phyloP scores from a whole-genome alignment of 2,888 invertebrate species.

The Stenchaetothrips biformis region DNA sequence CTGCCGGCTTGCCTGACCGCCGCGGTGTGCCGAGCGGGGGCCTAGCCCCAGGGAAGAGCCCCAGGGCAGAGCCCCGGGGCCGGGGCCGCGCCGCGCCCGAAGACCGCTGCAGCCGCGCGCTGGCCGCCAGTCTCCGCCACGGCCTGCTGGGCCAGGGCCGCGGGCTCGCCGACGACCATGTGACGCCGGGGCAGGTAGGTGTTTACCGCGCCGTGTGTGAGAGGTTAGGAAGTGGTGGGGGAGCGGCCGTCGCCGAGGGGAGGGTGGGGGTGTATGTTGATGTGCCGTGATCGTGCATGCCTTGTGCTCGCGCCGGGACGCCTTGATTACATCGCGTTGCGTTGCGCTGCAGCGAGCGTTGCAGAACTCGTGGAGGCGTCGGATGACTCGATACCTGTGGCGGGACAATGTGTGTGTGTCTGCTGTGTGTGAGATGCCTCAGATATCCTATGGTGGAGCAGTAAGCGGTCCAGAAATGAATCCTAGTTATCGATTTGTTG shows the following conservation, averaged over 20 bases:
- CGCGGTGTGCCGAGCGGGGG: not conserved
- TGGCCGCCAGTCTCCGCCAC: not conserved
- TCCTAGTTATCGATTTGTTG: too few relatives aligned
- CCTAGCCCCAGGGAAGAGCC: not conserved
- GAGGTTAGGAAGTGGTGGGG: not conserved
- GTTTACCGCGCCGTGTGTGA: not conserved
- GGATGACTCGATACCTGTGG: not conserved
- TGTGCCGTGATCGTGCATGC: not conserved
- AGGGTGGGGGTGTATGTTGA: not conserved
- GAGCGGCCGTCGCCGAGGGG: not conserved
- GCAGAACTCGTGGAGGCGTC: not conserved
- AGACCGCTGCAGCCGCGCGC: not conserved
- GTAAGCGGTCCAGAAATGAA: too few relatives aligned
- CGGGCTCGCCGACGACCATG: slow-evolving; percentile 37
- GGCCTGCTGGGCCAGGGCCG: not conserved
- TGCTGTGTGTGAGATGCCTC: too few relatives aligned
- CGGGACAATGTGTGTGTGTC: not conserved
- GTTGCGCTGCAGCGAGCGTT: too few relatives aligned
- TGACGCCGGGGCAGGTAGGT: slow-evolving; percentile 10
- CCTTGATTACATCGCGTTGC: not conserved
- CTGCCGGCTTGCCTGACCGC: too few relatives aligned
- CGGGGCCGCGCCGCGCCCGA: not conserved
- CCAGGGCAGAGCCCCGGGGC: not conserved
- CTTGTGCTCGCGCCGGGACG: not conserved
- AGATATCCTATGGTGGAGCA: too few relatives aligned